These are phyloP conservation scores for Protosalanx chinensis DNA, from an alignment of 2,797 vertebrate species.

Conservation along the genomic window DNA sequence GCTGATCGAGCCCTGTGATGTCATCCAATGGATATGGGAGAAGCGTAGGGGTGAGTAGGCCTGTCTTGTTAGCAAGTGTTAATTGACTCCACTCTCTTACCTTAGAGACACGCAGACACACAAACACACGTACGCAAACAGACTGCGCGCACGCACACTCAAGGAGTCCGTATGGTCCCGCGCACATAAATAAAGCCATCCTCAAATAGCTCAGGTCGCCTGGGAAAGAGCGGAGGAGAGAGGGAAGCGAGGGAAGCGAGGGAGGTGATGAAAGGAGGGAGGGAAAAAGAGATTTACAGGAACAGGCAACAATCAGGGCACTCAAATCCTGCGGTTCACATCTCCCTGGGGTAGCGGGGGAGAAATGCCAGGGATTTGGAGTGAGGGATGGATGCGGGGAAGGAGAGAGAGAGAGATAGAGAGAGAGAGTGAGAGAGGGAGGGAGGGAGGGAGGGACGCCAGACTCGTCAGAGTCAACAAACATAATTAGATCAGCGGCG, in stretches of 20 bases:
- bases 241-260: not conserved
- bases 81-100: not conserved
- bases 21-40: not conserved
- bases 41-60: not conserved
- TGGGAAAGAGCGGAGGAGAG: not conserved
- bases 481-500: not conserved
- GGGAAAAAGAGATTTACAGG: not conserved
- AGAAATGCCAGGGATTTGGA: not conserved
- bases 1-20: not conserved
- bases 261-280: not conserved
- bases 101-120: not conserved
- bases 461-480: not conserved
- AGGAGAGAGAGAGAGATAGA: too few species aligned
- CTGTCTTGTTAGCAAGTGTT: not conserved
- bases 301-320: not conserved
- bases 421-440: too few species aligned
- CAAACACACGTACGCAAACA: not conserved
- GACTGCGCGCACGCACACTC: not conserved
- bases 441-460: too few species aligned
- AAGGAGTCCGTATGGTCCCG: not conserved
- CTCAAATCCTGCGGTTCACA: not conserved
- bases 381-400: not conserved
- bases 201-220: not conserved
- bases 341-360: not conserved
- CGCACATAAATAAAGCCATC: slow-evolving; percentile 27